Evolutionary conservation across 2,113 vertebrate species (phyloP).

Genomic region (Castor canadensis): DNA sequence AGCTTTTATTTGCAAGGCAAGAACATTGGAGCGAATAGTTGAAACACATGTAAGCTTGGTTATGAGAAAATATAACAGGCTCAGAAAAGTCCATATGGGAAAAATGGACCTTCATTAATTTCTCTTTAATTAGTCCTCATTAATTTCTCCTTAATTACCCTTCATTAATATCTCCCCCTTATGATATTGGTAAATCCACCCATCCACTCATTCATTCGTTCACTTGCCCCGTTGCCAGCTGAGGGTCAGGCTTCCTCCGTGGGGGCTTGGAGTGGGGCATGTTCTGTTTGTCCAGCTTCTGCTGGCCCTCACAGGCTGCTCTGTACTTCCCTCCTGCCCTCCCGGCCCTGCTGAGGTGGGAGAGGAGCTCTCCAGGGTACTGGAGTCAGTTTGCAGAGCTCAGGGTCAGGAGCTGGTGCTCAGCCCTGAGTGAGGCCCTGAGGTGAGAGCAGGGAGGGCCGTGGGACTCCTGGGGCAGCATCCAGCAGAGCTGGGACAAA

Average conservation of each 20-base stretch:
- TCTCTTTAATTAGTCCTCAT: slow-evolving; percentile 24
- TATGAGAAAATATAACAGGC: background rate
- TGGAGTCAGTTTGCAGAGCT: background rate
- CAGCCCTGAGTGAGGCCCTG: fast-evolving
- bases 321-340: no score
- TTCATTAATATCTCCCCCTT: background rate
- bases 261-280: fast-evolving
- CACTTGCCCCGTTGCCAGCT: background rate
- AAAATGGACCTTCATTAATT: background rate
- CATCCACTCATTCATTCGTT: fast-evolving
- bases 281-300: background rate
- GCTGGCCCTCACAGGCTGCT: background rate
- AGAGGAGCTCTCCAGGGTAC: background rate
- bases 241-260: background rate
- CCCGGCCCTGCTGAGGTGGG: fast-evolving
- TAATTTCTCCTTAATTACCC: background rate
- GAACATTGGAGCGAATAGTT: background rate
- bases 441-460: background rate
- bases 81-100: background rate
- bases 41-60: background rate
- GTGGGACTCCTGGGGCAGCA: background rate
- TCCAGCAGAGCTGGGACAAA: fast-evolving
- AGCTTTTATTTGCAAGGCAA: background rate
- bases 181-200: background rate
- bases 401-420: fast-evolving